These are phyloP conservation scores for Drosophila carrolli DNA, from an alignment of 1,140 invertebrate genomes.

Conservation along the genomic window DNA sequence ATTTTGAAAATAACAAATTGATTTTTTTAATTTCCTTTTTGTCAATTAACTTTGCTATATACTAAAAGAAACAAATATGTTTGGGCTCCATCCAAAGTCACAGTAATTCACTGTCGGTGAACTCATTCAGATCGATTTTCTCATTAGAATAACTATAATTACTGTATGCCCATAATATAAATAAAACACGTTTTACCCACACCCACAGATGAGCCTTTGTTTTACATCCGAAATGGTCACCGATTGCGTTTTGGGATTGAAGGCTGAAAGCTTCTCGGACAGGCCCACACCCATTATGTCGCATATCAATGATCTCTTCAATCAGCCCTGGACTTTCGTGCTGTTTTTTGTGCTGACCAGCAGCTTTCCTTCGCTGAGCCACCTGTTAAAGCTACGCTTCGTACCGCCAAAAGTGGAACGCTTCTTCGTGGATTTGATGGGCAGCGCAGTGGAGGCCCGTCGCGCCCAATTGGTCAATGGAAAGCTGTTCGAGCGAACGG, in stretches of 20 bases:
- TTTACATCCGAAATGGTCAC: constrained; percentile 86
- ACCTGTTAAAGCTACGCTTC: constrained; percentile 52
- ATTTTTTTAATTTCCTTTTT: too few relatives aligned
- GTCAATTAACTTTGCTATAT: too few relatives aligned
- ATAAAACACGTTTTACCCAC: background rate
- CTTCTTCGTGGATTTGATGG: constrained; percentile 78
- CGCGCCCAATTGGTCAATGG: constrained; percentile 39
- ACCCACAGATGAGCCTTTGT: constrained; percentile 65
- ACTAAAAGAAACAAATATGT: too few relatives aligned
- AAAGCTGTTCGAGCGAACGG: constrained; percentile 64
- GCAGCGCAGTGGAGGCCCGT: constrained; percentile 67
- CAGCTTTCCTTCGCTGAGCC: constrained; percentile 46
- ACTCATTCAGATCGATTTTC: too few relatives aligned
- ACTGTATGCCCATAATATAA: background rate
- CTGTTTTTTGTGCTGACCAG: constrained; percentile 41
- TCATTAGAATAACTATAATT: background rate
- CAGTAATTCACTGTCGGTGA: too few relatives aligned
- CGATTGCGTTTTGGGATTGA: constrained; percentile 85
- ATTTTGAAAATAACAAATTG: too few relatives aligned
- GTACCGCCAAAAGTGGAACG: constrained; percentile 45
- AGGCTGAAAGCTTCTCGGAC: constrained; percentile 76
- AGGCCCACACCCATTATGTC: constrained; percentile 61
- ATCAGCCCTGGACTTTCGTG: constrained; percentile 43
- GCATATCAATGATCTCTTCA: constrained; percentile 55
- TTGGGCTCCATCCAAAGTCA: too few relatives aligned